Conservation (phyloP, 2,888 invertebrate genomes). For the Julus scanicus region DNA sequence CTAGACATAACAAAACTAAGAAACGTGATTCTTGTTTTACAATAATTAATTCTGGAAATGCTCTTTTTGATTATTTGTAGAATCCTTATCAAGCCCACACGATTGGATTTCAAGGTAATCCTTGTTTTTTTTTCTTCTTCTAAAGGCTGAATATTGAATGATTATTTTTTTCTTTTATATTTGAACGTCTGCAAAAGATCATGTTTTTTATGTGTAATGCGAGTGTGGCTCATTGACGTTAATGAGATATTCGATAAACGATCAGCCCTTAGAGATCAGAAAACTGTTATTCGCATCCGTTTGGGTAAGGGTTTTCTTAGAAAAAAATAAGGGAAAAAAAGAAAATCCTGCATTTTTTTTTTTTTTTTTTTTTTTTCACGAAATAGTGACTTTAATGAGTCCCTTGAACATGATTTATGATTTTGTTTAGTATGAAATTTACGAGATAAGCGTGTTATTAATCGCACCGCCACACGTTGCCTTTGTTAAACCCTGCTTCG, state of each 20-base stretch:
- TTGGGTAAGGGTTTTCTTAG: not conserved
- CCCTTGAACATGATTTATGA: not conserved
- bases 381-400: not conserved
- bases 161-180: too few relatives aligned
- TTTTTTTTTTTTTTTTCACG: not conserved
- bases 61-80: too few relatives aligned
- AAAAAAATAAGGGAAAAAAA: not conserved
- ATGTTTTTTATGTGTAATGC: too few relatives aligned
- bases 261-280: not conserved
- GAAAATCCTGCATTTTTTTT: not conserved
- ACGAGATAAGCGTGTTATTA: slow-evolving; percentile 39
- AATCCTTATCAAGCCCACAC: too few relatives aligned
- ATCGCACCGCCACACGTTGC: not conserved
- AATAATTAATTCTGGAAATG: too few relatives aligned
- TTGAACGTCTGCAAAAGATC: too few relatives aligned
- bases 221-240: not conserved
- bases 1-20: not conserved
- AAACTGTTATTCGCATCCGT: not conserved
- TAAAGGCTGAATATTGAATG: too few relatives aligned
- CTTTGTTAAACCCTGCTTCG: not conserved
- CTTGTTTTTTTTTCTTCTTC: too few relatives aligned
- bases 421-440: slow-evolving; percentile 15
- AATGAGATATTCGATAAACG: not conserved
- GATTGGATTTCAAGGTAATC: too few relatives aligned
- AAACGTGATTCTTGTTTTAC: not conserved